A percentile compares a stretch with the other conserved stretches of the same genome.
Evolutionary conservation across 2,797 vertebrate species (phyloP).

Genomic region (Molossus molossus): DNA sequence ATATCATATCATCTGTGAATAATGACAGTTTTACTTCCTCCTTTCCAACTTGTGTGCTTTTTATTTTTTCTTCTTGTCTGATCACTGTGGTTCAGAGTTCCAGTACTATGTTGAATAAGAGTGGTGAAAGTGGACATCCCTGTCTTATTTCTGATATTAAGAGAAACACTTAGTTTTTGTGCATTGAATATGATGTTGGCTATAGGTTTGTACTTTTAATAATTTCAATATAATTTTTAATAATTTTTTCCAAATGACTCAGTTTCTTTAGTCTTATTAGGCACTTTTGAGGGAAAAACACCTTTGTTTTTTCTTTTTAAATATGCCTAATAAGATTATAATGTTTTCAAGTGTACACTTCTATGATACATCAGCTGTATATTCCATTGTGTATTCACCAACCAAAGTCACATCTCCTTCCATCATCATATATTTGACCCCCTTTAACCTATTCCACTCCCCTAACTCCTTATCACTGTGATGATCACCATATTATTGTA

Average conservation of each 20-base stretch:
- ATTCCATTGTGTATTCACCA: not conserved
- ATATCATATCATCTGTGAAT: no score
- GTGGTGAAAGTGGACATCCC: no score
- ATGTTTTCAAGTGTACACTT: not conserved
- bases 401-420: not conserved
- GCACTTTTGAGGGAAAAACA: not conserved
- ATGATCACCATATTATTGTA: not conserved
- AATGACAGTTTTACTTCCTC: no score
- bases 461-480: not conserved
- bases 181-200: no score
- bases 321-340: not conserved
- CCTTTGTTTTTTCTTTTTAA: not conserved
- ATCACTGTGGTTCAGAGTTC: no score
- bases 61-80: no score
- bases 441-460: not conserved
- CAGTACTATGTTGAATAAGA: no score
- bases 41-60: no score
- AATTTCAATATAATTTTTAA: constrained; percentile 57
- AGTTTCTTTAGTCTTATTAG: not conserved
- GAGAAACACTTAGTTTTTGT: no score
- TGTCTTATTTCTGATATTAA: no score
- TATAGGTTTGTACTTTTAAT: not conserved
- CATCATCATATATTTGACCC: not conserved
- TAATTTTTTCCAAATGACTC: not conserved
- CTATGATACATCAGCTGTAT: not conserved